Percentiles rank a stretch among this genome's conserved stretches.
Evolutionary conservation across 2,888 invertebrate species (phyloP).

Genomic region (Erynnis tages): DNA sequence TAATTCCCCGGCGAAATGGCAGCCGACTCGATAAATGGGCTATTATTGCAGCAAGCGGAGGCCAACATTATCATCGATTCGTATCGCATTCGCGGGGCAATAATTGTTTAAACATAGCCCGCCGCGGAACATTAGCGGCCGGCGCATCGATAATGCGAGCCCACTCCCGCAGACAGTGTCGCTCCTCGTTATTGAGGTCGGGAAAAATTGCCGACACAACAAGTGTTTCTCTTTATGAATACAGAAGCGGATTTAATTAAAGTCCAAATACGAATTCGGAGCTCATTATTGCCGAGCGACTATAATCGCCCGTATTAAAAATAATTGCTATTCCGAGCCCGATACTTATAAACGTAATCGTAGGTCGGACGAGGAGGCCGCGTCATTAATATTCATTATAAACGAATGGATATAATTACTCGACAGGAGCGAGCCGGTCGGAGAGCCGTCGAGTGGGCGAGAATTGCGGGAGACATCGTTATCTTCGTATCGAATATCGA

Average conservation of each 20-base stretch:
- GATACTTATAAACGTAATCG: slow-evolving; percentile 62
- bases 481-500: slow-evolving; percentile 62
- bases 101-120: slow-evolving; percentile 77
- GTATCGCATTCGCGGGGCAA: slow-evolving; percentile 70
- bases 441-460: slow-evolving; percentile 64
- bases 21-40: slow-evolving; percentile 73
- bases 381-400: slow-evolving; percentile 75
- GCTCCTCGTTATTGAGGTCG: slow-evolving; percentile 20
- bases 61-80: slow-evolving; percentile 76
- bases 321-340: slow-evolving; percentile 62
- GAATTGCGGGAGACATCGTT: slow-evolving; percentile 65
- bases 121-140: slow-evolving; percentile 58
- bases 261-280: slow-evolving; percentile 17
- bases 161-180: slow-evolving; percentile 39
- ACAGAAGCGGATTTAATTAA: slow-evolving; percentile 25
- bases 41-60: slow-evolving; percentile 75
- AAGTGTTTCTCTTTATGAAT: slow-evolving; percentile 20
- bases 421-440: slow-evolving; percentile 65
- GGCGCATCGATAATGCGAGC: slow-evolving; percentile 61
- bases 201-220: slow-evolving; percentile 23
- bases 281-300: slow-evolving; percentile 25
- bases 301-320: slow-evolving; percentile 44
- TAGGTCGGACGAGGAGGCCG: slow-evolving; percentile 49
- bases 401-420: slow-evolving; percentile 78
- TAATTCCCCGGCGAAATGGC: slow-evolving; percentile 72